Conservation (phyloP, 2,113 vertebrate genomes). For the Rhegmatorhina hoffmannsi region DNA sequence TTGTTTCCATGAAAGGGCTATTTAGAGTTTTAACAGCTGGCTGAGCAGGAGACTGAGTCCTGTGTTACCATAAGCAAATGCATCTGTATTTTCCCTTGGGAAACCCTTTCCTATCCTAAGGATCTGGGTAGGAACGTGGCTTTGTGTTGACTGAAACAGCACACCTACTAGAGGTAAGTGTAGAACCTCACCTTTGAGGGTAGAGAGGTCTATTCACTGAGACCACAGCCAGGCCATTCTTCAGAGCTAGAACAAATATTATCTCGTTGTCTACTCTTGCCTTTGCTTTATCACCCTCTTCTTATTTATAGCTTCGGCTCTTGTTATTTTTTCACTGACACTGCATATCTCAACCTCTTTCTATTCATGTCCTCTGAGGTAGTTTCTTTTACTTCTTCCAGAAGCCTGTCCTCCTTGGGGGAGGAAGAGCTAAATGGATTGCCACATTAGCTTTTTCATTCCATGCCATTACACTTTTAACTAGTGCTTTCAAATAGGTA, state of each 20-base stretch:
- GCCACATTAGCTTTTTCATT: not conserved
- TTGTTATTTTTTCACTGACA: not conserved
- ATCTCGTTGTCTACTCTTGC: not conserved
- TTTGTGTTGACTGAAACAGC: not conserved
- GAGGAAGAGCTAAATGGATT: not conserved
- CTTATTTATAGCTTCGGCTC: not conserved
- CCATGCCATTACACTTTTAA: not conserved
- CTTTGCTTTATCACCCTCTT: not conserved
- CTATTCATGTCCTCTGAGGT: not conserved
- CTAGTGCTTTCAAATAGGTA: not conserved
- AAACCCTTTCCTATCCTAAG: not conserved
- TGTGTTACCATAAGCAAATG: not conserved
- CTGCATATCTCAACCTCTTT: not conserved
- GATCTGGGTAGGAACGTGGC: rapidly evolving
- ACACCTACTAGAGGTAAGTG: not conserved
- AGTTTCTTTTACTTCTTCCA: not conserved
- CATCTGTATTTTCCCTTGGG: not conserved
- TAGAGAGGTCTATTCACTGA: not conserved
- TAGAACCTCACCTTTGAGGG: not conserved
- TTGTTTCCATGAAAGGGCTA: not conserved
- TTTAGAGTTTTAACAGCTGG: conserved; percentile 16
- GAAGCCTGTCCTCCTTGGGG: not conserved
- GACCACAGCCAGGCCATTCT: not conserved
- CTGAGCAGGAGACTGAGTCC: not conserved
- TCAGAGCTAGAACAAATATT: not conserved